Evolutionary conservation across 2,113 vertebrate genomes (phyloP).

Genomic region (Propithecus coquereli): DNA sequence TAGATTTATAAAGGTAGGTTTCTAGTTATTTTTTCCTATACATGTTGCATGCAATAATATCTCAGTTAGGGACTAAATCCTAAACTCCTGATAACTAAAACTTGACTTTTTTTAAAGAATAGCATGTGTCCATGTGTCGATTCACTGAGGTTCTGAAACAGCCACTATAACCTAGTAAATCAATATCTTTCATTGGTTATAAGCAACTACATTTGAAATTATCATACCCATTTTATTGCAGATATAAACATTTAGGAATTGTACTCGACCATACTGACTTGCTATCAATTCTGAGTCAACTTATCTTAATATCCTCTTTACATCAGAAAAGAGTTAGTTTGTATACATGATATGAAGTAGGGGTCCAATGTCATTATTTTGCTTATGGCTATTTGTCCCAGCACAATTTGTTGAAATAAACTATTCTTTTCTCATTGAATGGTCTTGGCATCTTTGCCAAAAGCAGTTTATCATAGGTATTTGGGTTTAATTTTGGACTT

Average conservation of each 20-base stretch:
- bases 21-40: neutral
- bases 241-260: neutral
- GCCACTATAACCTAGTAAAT: neutral
- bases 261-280: neutral
- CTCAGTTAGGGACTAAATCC: neutral
- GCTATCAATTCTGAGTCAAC: neutral
- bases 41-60: neutral
- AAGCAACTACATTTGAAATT: neutral
- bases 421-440: neutral
- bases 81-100: neutral
- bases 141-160: neutral
- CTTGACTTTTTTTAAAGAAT: neutral
- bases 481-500: neutral
- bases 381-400: neutral
- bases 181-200: neutral
- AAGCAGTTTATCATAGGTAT: neutral
- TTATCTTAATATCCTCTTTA: neutral
- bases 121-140: neutral
- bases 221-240: neutral
- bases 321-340: neutral
- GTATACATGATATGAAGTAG: neutral
- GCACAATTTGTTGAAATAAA: neutral
- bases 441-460: neutral
- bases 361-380: neutral
- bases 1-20: constrained; percentile 7